Conservation (phyloP, 2,113 vertebrate genomes). For the Archocentrus centrarchus region DNA sequence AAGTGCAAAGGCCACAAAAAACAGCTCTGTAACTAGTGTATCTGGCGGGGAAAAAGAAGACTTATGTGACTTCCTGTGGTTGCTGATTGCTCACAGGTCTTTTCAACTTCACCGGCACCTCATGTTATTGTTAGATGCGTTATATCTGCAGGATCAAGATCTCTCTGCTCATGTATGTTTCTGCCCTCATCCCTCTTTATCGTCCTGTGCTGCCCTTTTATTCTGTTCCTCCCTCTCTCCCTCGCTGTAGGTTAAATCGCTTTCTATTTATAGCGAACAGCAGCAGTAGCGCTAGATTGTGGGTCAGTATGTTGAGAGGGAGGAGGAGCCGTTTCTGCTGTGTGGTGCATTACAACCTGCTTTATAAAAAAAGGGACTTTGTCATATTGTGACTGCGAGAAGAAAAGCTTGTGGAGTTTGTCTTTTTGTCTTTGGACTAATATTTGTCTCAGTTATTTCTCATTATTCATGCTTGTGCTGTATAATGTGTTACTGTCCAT, state of each 20-base stretch:
- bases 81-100: background rate
- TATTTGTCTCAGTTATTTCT: background rate
- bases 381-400: background rate
- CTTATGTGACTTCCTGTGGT: constrained; percentile 34
- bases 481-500: background rate
- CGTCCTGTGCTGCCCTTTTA: constrained; percentile 10
- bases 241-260: constrained; percentile 68
- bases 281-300: constrained; percentile 55
- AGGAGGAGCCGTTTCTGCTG: constrained; percentile 45
- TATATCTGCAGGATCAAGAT: constrained; percentile 15
- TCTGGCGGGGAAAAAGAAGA: constrained; percentile 30
- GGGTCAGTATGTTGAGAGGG: constrained; percentile 73
- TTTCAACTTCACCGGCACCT: background rate
- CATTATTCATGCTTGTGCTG: background rate
- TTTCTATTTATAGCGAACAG: constrained; percentile 65
- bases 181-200: constrained; percentile 27
- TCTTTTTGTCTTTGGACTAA: background rate
- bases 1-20: constrained; percentile 10
- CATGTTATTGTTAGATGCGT: background rate
- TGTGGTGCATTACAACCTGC: constrained; percentile 23
- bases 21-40: background rate
- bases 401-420: background rate
- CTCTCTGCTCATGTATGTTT: constrained; percentile 28
- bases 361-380: background rate
- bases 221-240: constrained; percentile 5